Percentiles rank a stretch among this genome's conserved stretches.
phyloP scores from a whole-genome alignment of 2,888 invertebrate genomes.

The Euplagia quadripunctaria region DNA sequence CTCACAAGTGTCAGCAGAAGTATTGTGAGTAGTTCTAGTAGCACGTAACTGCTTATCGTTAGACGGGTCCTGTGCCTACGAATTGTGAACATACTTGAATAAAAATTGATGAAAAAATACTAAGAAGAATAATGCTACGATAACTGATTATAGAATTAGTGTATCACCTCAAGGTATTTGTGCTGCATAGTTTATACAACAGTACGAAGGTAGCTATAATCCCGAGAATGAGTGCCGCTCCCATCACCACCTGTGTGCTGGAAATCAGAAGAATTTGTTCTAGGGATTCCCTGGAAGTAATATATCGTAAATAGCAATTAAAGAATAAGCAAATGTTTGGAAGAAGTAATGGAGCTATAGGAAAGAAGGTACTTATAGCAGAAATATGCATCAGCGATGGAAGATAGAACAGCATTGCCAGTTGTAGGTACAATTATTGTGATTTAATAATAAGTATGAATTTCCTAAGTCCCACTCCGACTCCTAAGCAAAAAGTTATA shows the following conservation, averaged over 20 bases:
- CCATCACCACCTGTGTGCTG: conserved; percentile 83
- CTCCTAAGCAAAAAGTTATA: neutral
- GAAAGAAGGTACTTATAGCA: neutral
- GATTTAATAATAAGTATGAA: neutral
- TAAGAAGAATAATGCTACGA: neutral
- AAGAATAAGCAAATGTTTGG: neutral
- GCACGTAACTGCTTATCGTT: no score
- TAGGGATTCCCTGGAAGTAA: conserved; percentile 75
- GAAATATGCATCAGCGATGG: neutral
- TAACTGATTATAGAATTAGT: neutral
- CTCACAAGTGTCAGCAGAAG: no score
- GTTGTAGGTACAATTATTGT: neutral
- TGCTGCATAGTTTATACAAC: conserved; percentile 79
- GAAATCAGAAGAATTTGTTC: conserved; percentile 79
- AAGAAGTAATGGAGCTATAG: neutral
- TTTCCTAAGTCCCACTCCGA: neutral
- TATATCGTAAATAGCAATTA: conserved; percentile 23
- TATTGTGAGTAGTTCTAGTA: no score
- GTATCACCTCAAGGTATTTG: conserved; percentile 72
- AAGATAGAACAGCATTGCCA: neutral
- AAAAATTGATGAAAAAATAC: no score
- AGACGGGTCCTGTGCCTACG: neutral
- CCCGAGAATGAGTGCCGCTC: conserved; percentile 77
- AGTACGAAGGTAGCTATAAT: conserved; percentile 80
- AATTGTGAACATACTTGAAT: neutral